Base-by-base conservation (phyloP, 2,797 vertebrate genomes). In the Zenarchopterus dispar region DNA sequence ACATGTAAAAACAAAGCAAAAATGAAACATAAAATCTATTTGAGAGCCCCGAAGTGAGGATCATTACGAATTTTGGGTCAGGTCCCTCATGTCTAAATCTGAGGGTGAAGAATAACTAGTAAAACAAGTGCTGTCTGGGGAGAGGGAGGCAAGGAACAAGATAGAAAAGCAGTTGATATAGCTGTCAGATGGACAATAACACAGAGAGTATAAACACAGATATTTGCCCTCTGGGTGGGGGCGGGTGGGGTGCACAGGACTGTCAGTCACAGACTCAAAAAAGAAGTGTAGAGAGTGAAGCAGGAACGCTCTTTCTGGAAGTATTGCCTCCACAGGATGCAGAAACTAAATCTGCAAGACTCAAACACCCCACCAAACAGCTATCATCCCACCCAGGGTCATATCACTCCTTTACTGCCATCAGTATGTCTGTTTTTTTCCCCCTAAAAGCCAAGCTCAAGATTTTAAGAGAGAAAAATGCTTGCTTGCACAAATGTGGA, bases 191-290 rank as follows among this genome's bases (percentile, higher is more conserved):
- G 39, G 56, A 58, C 78, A 75, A 55, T 75, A 21, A 72, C 57
- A 66, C 22, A 22, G 8, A 54, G 51, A 19, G 47, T 19, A 33
- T 22, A 54, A 22, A 59, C 26, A 60, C 10, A 59, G 28, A 53
- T 15, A 43, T 24, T 57, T 78, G 62, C 66, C 69, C 67, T 56
- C 33, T 43, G 70, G 76, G 48, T 65, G 65, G 45, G 36, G n/a
- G n/a, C n/a, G n/a, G n/a, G n/a, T n/a, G n/a, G 74, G 77, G 74
- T 54, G 46, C 59, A 60, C 66, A 78, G 51, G 55, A 73, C 63
- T 73, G 82, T 84, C 84, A 80, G 72, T 84, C 80, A 78, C 21
- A 11, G 46, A 41, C 73, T 85, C 63, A 60, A 75, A 80, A 81
- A 66, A 80, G 66, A 84, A 73, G 64, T 21, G 15, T 76, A 55